Evolutionary conservation across 2,888 invertebrate genomes (phyloP), one percentile per base, ranked within the genome.

Genomic region (Melanostoma scalare): DNA sequence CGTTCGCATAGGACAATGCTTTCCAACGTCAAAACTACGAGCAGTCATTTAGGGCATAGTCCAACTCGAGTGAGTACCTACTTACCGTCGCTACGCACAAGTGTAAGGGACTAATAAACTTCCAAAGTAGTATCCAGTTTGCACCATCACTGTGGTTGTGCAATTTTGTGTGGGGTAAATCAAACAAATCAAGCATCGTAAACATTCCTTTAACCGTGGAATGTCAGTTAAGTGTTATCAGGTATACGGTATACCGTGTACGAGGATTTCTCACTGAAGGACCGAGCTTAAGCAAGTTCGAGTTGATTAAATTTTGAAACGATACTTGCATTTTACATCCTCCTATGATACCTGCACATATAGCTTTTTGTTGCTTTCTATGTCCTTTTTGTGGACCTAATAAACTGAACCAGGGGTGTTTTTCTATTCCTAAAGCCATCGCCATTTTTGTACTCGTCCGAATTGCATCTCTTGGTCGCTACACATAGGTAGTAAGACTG

Each of bases 101-200:
- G 61, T 69, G 63, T 56, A 56, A 56, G 71, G 69, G 63, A 79
- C 74, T 69, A 80, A 80, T 80, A 75, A 74, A 80, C 74, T 80
- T 44, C 44, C 67, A 40, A 67, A 79, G 67, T 68, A 73, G 60
- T 68, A 69, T 20, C 61, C 55, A 36, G n/a, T 40, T 60, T 33
- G 42, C 33, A 33, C 33, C 65, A 38, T 20, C 56, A 6, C 6
- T 46, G 42, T 50, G 30, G 31, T 20, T 31, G 38, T 40, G 55
- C 9, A 31, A 55, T 38, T 56, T 56, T 53, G 30, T 35, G 20
- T 5, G 46, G 10, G 44, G 52, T 44, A 48, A 36, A 69, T 58
- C 50, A 69, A 58, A 69, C 9, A 40, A 56, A 40, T 9, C 9
- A 40, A 9, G 40, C 9, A 9, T 9, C 40, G 40, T 40, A 20